Evolutionary conservation across 2,797 vertebrate species (phyloP).

Genomic region (Threskiornis aethiopicus): DNA sequence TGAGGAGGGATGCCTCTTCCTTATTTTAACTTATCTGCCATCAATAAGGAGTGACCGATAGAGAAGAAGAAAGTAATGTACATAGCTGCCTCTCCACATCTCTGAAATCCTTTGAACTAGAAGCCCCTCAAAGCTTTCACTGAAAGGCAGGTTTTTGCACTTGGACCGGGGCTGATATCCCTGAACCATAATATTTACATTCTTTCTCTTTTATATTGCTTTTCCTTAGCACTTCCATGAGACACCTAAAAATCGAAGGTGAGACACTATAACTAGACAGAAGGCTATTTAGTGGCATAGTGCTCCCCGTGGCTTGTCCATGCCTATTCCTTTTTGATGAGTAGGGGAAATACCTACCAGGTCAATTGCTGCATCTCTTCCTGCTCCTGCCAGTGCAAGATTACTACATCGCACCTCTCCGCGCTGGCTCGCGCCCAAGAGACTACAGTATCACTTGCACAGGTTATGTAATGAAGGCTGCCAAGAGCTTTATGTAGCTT

Average conservation of each 20-base stretch:
- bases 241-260: slow-evolving; percentile 39
- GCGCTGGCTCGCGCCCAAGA: background rate
- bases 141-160: background rate
- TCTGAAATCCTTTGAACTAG: slow-evolving; percentile 37
- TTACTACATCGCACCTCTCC: background rate
- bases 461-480: background rate
- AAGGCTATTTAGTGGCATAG: background rate
- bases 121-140: slow-evolving; percentile 4
- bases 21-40: background rate
- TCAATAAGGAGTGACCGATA: background rate
- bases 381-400: background rate
- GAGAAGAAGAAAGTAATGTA: background rate
- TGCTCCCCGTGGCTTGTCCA: background rate
- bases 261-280: background rate
- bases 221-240: slow-evolving; percentile 17
- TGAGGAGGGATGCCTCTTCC: background rate
- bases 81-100: background rate
- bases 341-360: slow-evolving; percentile 3
- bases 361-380: background rate
- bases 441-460: background rate
- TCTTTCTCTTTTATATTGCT: slow-evolving; percentile 30
- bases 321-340: background rate
- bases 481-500: background rate
- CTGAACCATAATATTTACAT: slow-evolving; percentile 58
- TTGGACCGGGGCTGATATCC: background rate